Evolutionary conservation across 2,113 vertebrate genomes (phyloP).

Genomic region (Puffinus mauretanicus): DNA sequence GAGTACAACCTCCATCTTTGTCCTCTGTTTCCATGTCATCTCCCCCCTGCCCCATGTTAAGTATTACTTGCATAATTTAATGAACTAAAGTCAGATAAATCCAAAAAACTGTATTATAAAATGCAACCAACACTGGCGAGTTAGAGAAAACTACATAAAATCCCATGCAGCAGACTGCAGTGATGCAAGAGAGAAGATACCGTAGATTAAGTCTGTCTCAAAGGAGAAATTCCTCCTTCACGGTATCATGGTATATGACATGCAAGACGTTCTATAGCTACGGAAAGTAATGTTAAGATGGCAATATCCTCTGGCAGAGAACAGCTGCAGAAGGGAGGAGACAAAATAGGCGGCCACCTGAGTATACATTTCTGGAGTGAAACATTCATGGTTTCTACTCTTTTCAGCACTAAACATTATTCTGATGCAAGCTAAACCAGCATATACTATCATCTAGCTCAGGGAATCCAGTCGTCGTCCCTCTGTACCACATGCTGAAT

Average conservation of each 20-base stretch:
- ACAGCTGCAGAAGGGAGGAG: background rate
- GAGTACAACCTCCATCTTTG: background rate
- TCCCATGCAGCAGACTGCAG: background rate
- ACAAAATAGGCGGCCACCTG: background rate
- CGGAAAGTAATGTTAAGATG: accelerated
- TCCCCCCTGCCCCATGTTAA: background rate
- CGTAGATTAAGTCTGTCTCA: background rate
- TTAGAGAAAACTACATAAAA: background rate
- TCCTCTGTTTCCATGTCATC: background rate
- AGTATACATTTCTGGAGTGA: background rate
- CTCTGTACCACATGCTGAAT: background rate
- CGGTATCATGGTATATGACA: accelerated
- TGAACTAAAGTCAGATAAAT: background rate
- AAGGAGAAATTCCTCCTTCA: background rate
- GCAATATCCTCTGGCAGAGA: background rate
- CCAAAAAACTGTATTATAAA: background rate
- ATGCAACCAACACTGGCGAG: background rate
- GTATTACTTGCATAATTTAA: background rate
- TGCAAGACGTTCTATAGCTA: background rate
- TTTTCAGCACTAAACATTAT: background rate
- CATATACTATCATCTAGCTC: background rate
- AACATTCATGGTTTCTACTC: background rate
- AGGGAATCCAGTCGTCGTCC: background rate
- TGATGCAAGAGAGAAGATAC: background rate
- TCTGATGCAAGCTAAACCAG: background rate